Evolutionary conservation across 2,888 invertebrate species (phyloP).

Genomic region (Ichneumon xanthorius): DNA sequence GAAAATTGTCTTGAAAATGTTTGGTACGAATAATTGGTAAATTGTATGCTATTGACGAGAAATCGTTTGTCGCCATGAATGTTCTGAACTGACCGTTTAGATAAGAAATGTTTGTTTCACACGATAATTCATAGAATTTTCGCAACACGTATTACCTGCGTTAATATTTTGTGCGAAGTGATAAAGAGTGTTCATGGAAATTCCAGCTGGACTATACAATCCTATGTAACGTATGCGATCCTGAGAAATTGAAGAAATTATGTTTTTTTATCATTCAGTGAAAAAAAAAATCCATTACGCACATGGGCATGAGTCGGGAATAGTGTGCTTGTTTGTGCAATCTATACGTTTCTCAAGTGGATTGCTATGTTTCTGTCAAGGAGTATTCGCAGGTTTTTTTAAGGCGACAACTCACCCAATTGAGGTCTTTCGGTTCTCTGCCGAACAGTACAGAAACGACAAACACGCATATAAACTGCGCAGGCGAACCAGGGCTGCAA

Average conservation of each 20-base stretch:
- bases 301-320: too few species aligned
- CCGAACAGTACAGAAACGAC: slow-evolving; percentile 39
- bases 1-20: too few species aligned
- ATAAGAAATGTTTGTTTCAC: background rate
- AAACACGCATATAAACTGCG: slow-evolving; percentile 49
- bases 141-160: slow-evolving; percentile 32
- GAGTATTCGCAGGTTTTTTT: background rate
- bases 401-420: slow-evolving; percentile 50
- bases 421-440: slow-evolving; percentile 56
- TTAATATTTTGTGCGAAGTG: slow-evolving; percentile 62
- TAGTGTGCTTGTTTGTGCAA: too few species aligned
- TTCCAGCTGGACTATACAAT: slow-evolving; percentile 63
- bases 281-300: too few species aligned
- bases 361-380: too few species aligned
- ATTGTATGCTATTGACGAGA: too few species aligned
- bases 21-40: too few species aligned
- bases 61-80: too few species aligned
- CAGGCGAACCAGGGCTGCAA: slow-evolving; percentile 49
- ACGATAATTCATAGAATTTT: background rate
- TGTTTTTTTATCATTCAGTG: background rate
- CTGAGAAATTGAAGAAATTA: slow-evolving; percentile 44
- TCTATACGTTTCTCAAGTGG: too few species aligned
- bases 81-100: too few species aligned
- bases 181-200: slow-evolving; percentile 40
- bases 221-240: slow-evolving; percentile 54